Percentiles rank a stretch among this genome's conserved stretches.
Conservation (phyloP, 2,113 vertebrate species). For the Sceloporus tristichus region DNA sequence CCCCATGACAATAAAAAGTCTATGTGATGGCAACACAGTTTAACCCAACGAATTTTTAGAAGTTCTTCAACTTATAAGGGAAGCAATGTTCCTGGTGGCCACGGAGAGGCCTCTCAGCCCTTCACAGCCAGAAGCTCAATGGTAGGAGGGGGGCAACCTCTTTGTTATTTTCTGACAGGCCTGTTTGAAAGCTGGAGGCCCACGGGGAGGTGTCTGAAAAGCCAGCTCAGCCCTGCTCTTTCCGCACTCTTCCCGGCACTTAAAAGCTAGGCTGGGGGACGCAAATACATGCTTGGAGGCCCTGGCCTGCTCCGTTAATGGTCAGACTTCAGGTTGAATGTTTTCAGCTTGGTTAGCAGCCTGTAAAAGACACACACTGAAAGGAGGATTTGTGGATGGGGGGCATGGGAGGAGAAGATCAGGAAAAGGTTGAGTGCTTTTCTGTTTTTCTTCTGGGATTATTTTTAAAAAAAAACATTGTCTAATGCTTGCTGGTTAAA, state of each 20-base stretch:
- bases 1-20: no score
- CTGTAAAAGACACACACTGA: constrained; percentile 67
- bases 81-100: background rate
- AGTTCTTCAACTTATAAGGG: background rate
- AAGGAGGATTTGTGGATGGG: constrained; percentile 28
- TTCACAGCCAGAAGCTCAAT: constrained; percentile 46
- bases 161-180: constrained; percentile 71
- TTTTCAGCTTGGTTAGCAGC: constrained; percentile 73
- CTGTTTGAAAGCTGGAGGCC: constrained; percentile 67
- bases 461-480: constrained; percentile 24
- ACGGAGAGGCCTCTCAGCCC: constrained; percentile 40
- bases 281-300: constrained; percentile 34
- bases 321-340: constrained; percentile 68
- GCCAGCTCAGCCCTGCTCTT: constrained; percentile 52
- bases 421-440: constrained; percentile 24
- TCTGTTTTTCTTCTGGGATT: constrained; percentile 38
- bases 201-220: constrained; percentile 68
- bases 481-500: background rate
- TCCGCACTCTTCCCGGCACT: constrained; percentile 68
- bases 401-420: constrained; percentile 10
- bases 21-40: no score
- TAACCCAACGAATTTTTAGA: background rate
- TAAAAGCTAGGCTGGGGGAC: constrained; percentile 50
- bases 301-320: constrained; percentile 62
- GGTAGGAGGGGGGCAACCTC: background rate